Evolutionary conservation across 2,113 vertebrate species (phyloP).

Genomic region (Scophthalmus maximus): DNA sequence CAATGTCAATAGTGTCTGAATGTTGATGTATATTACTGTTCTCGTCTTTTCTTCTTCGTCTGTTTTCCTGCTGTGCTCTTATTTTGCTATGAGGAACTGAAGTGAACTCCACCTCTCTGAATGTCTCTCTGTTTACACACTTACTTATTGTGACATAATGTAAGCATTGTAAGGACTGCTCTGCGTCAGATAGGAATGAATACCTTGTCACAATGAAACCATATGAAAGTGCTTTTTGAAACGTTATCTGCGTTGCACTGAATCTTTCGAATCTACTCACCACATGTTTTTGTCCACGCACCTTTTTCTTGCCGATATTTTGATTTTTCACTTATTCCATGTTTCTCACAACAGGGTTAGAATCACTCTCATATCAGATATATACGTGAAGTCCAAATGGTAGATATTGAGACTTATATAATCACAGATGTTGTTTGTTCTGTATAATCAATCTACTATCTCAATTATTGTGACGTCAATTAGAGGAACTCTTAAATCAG

Average conservation of each 20-base stretch:
- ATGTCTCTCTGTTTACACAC: conserved; percentile 64
- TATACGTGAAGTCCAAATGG: conserved; percentile 12
- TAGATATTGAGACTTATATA: conserved; percentile 40
- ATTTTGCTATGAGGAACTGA: conserved; percentile 53
- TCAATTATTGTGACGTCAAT: conserved; percentile 14
- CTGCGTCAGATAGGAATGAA: conserved; percentile 35
- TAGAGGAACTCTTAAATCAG: conserved; percentile 6
- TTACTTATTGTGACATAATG: too few relatives aligned
- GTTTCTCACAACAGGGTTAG: conserved; percentile 13
- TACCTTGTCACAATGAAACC: conserved; percentile 33
- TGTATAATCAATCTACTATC: conserved; percentile 29
- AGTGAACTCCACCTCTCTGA: conserved; percentile 40
- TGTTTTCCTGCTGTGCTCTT: conserved; percentile 69
- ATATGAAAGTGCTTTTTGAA: conserved; percentile 61
- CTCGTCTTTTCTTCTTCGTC: background rate
- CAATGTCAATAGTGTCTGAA: too few relatives aligned
- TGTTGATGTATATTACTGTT: conserved; percentile 57
- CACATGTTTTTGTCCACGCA: conserved; percentile 46
- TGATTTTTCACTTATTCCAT: conserved; percentile 19
- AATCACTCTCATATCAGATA: conserved; percentile 38
- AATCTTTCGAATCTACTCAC: conserved; percentile 57
- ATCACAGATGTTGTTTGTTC: conserved; percentile 29
- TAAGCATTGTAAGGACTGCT: background rate
- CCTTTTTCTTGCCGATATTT: conserved; percentile 26
- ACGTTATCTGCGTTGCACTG: conserved; percentile 74